Evolutionary conservation across 1,140 invertebrate species (phyloP), one percentile per base, ranked within the genome.

Genomic region (Papilio xuthus): DNA sequence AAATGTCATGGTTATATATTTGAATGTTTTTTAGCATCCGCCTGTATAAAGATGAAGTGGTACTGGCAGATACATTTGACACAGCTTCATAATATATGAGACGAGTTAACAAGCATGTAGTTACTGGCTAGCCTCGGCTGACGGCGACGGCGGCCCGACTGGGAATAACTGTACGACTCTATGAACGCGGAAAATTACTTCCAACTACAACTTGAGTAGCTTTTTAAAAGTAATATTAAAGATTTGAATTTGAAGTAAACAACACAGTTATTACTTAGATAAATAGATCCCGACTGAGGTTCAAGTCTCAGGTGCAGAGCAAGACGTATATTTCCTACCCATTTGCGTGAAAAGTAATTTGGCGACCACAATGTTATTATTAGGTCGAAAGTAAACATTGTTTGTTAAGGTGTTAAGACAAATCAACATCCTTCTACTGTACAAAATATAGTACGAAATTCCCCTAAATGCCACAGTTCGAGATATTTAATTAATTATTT

Each of bases 61-160:
- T 67, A 67, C 60, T 67, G 60, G 60, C 26, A 67, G 85, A 84
- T 86, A 90, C 89, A 90, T 93, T 93, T 93, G 92, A 93, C 90
- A 89, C 84, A 88, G 85, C 87, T 93, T 87, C 92, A 93, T 93
- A 92, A 92, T 93, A 89, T 89, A 93, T 93, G 92, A 93, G 92
- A 90, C 81, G 90, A 93, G 90, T 93, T 93, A 93, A 93, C 91
- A 91, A 91, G 91, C 91, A 89, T 89, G 89, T 92, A 92, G 89
- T 88, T 90, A 90, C 89, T 84, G 89, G 88, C 89, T 89, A 88
- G 88, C 89, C 89, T 87, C 86, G 83, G 83, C 82, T 77, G 77
- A 85, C 85, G 78, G 84, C 85, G 83, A 79, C 80, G 83, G 42
- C 42, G 42, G 71, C 37, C 71, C 71, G 23, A 44, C 71, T 44